phyloP scores from a whole-genome alignment of 2,797 vertebrate genomes.

The Sebastolobus alascanus region DNA sequence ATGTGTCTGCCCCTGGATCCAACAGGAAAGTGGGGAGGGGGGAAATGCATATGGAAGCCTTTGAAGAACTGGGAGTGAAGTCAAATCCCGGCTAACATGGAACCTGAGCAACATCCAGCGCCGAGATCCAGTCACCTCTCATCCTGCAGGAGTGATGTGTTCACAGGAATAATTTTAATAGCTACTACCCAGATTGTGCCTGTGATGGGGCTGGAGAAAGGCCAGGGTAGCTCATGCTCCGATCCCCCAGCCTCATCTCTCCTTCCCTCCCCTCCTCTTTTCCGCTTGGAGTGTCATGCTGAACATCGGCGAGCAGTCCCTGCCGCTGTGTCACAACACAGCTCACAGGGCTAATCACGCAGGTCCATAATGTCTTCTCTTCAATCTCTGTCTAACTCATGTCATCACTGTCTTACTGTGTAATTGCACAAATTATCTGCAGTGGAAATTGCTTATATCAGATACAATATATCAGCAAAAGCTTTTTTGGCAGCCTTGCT shows the following conservation, averaged over 20 bases:
- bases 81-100: slow-evolving; percentile 65
- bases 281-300: slow-evolving; percentile 29
- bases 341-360: slow-evolving; percentile 46
- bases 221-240: slow-evolving; percentile 51
- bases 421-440: slow-evolving; percentile 23
- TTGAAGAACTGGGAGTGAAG: slow-evolving; percentile 71
- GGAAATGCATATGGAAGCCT: slow-evolving; percentile 38
- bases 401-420: slow-evolving; percentile 23
- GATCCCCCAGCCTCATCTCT: slow-evolving; percentile 28
- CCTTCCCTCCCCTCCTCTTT: slow-evolving; percentile 12
- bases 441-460: slow-evolving; percentile 26
- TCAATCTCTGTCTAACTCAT: slow-evolving; percentile 27
- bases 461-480: slow-evolving; percentile 16
- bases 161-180: slow-evolving; percentile 56
- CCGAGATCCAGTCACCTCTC: slow-evolving; percentile 60
- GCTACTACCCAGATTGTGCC: slow-evolving; percentile 51
- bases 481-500: background rate
- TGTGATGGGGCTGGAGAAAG: slow-evolving; percentile 49
- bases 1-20: slow-evolving; percentile 68
- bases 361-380: slow-evolving; percentile 12
- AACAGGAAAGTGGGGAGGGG: slow-evolving; percentile 43
- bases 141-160: slow-evolving; percentile 56
- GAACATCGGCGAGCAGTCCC: slow-evolving; percentile 32
- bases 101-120: slow-evolving; percentile 43
- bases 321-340: slow-evolving; percentile 45